A percentile compares a stretch with the other conserved stretches of the same genome.
phyloP scores from a whole-genome alignment of 2,113 vertebrate genomes.

The Aleadryas rufinucha region DNA sequence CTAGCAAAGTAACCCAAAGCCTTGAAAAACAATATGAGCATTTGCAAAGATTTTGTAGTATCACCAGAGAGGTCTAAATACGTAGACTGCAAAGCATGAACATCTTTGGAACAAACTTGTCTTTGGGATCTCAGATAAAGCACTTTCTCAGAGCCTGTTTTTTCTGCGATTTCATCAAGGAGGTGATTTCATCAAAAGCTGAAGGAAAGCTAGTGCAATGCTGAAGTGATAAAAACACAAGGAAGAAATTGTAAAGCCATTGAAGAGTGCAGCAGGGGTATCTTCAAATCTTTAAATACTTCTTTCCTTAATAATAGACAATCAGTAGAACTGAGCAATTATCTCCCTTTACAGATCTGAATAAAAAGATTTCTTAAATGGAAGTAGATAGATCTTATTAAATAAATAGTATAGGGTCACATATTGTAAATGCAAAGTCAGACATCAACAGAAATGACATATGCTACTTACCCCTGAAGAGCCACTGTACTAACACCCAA shows the following conservation, averaged over 20 bases:
- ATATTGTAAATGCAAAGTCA: background rate
- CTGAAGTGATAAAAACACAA: slow-evolving; percentile 49
- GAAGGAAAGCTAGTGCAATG: slow-evolving; percentile 4
- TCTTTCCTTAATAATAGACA: slow-evolving; percentile 6
- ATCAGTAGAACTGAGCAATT: slow-evolving; percentile 16
- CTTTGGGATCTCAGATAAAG: slow-evolving; percentile 44
- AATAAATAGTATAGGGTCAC: background rate
- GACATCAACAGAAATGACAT: background rate
- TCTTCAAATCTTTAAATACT: slow-evolving; percentile 36
- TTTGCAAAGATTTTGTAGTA: background rate
- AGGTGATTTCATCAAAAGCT: slow-evolving; percentile 48
- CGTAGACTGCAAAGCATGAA: background rate
- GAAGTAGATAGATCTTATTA: background rate
- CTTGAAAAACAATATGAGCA: background rate
- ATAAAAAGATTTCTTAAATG: slow-evolving; percentile 11
- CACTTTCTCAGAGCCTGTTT: background rate
- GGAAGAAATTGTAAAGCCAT: slow-evolving; percentile 9
- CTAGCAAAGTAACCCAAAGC: background rate
- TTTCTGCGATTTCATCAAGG: slow-evolving; percentile 33
- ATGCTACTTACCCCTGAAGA: background rate
- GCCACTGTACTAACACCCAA: background rate
- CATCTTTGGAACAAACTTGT: slow-evolving; percentile 42
- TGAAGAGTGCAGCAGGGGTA: slow-evolving; percentile 25
- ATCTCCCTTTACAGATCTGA: slow-evolving; percentile 12
- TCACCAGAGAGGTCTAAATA: slow-evolving; percentile 2